A percentile compares a stretch with the other conserved stretches of the same genome.
Evolutionary conservation across 2,113 vertebrate species (phyloP).

Genomic region (Saguinus midas): DNA sequence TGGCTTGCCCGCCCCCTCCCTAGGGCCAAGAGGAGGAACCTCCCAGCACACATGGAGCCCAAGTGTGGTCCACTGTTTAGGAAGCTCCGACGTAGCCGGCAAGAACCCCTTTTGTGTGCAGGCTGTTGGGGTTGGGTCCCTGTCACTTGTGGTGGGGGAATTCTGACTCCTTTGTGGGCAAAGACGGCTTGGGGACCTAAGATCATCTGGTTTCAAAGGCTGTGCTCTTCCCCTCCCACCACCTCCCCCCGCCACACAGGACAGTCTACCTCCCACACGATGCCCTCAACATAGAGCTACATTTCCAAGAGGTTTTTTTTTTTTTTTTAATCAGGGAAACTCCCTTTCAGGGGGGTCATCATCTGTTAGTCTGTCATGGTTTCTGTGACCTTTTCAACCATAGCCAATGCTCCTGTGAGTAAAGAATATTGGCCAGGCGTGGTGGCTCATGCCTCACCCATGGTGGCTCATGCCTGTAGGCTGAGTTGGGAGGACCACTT

Average conservation of each 20-base stretch:
- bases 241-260: neutral
- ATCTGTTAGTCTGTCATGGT: neutral
- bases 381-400: neutral
- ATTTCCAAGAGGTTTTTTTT: neutral
- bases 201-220: neutral
- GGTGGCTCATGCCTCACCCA: too few relatives aligned
- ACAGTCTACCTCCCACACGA: neutral
- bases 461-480: too few relatives aligned
- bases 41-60: neutral
- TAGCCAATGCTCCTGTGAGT: neutral
- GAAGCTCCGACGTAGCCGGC: neutral
- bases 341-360: neutral
- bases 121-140: neutral
- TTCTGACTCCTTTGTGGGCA: neutral
- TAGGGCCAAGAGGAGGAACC: neutral
- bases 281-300: neutral
- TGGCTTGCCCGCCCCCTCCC: too few relatives aligned
- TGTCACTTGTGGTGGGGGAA: neutral
- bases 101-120: neutral
- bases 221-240: neutral
- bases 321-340: neutral
- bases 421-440: neutral
- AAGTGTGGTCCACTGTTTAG: neutral
- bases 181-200: neutral
- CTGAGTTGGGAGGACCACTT: too few relatives aligned